Evolutionary conservation across 2,888 invertebrate genomes (phyloP).

Genomic region (Lottia gigantea): DNA sequence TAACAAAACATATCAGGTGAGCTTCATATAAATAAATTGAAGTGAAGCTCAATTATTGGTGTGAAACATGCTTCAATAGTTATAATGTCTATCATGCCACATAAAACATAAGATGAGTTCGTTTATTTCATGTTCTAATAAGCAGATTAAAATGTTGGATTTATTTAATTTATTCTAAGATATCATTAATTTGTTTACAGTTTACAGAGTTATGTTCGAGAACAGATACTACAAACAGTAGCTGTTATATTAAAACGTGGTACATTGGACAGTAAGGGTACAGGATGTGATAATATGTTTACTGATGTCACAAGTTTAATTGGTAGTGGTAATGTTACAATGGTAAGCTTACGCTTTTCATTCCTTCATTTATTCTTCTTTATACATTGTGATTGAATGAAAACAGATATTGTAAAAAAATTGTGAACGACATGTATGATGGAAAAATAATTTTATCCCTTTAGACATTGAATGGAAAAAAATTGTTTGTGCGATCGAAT

Average conservation of each 20-base stretch:
- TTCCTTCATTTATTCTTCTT: constrained; percentile 24
- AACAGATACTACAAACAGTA: constrained; percentile 77
- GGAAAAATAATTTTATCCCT: too few relatives aligned
- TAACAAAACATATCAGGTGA: constrained; percentile 75
- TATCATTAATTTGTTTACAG: constrained; percentile 34
- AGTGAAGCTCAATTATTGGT: background rate
- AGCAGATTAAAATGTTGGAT: too few relatives aligned
- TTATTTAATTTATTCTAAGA: too few relatives aligned
- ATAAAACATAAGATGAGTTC: too few relatives aligned
- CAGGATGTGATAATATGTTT: constrained; percentile 75
- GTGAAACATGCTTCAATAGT: background rate
- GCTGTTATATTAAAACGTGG: constrained; percentile 89
- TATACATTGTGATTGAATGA: constrained; percentile 21
- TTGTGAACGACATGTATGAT: background rate
- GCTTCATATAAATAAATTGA: background rate
- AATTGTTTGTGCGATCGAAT: too few relatives aligned
- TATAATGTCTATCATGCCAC: background rate
- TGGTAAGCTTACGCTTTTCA: constrained; percentile 69
- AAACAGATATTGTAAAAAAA: too few relatives aligned
- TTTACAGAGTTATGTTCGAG: constrained; percentile 81
- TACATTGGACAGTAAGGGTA: constrained; percentile 77
- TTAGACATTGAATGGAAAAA: too few relatives aligned
- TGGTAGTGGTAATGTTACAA: constrained; percentile 75
- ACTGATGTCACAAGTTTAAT: constrained; percentile 79
- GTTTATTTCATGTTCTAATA: too few relatives aligned